Base-by-base conservation (phyloP, 2,888 invertebrate genomes). In the Chymomyza procnemis region DNA sequence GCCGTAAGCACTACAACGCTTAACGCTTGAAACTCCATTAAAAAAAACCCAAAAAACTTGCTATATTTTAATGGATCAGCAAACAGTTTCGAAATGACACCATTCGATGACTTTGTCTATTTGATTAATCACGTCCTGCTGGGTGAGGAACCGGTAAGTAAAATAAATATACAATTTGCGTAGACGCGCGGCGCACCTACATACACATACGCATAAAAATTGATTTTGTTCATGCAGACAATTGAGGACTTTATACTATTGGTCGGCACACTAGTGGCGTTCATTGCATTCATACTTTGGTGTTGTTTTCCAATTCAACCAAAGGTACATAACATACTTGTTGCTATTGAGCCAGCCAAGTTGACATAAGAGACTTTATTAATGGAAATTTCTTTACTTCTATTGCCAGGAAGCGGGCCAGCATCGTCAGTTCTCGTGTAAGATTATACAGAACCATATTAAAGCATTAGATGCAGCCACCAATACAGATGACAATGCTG, bases 201-300 rank as follows among this genome's bases (percentile, higher is more conserved):
- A 50, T n/a, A 50, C 54, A 12, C 54, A 18, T 21, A 6, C 54
- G 6, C 54, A 19, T 21, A 18, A 18, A 21, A 54, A 54, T 64
- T 68, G 56, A 34, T 61, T 66, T 48, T 83, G 52, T 62, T 77
- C 88, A n/a, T 47, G 54, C 83, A 93, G 93, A 93, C 93, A 16
- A 92, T 93, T 61, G 93, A 93, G 90, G 93, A 93, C 88, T 93
- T 93, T 75, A 93, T 93, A 73, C 88, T 93, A 60, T 90, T 93
- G 54, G 91, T 93, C 76, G 93, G 93, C 34, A 93, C 93, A 34
- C 82, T 93, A 75, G 93, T 93, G 67, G 93, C 93, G 58, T 93
- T 93, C 85, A 91, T 93, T 69, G 93, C 93, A 26, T 93, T 93
- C 84, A 92, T 93, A 67, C 88, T 93, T 30, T 93, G 93, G 93